Conservation (phyloP, 2,113 vertebrate genomes). For the Chaetura pelagica region DNA sequence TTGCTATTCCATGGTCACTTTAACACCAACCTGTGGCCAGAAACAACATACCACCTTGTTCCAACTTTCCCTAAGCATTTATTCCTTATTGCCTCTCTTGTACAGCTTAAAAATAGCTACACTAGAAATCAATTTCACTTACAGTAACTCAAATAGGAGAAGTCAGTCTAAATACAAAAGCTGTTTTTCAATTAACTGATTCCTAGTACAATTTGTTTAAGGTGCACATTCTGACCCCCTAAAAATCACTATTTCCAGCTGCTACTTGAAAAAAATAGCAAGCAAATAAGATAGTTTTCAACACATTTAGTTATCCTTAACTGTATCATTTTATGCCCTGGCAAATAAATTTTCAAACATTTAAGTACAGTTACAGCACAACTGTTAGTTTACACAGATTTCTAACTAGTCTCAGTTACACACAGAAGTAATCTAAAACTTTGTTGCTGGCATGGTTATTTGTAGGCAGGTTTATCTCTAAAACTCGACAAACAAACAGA, state of each 20-base stretch:
- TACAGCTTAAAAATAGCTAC: not conserved
- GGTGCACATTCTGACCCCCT: not conserved
- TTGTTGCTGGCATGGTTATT: not conserved
- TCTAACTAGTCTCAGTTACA: not conserved
- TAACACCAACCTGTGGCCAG: not conserved
- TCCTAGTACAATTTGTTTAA: not conserved
- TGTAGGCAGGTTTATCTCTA: not conserved
- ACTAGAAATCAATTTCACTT: not conserved
- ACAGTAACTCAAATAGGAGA: not conserved
- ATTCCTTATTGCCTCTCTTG: not conserved
- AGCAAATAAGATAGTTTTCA: not conserved
- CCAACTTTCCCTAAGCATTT: not conserved
- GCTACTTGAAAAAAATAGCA: not conserved
- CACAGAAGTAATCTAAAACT: not conserved
- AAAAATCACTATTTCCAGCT: not conserved
- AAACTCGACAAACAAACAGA: not conserved
- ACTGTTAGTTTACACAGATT: not conserved
- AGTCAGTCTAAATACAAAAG: not conserved
- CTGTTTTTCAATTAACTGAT: not conserved
- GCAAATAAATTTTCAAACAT: not conserved
- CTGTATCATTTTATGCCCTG: not conserved
- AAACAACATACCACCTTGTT: not conserved
- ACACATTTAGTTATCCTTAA: not conserved
- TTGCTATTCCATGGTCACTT: not conserved
- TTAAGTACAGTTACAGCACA: not conserved